Conservation (phyloP, 2,113 vertebrate genomes). For the Hemiprocne comata region DNA sequence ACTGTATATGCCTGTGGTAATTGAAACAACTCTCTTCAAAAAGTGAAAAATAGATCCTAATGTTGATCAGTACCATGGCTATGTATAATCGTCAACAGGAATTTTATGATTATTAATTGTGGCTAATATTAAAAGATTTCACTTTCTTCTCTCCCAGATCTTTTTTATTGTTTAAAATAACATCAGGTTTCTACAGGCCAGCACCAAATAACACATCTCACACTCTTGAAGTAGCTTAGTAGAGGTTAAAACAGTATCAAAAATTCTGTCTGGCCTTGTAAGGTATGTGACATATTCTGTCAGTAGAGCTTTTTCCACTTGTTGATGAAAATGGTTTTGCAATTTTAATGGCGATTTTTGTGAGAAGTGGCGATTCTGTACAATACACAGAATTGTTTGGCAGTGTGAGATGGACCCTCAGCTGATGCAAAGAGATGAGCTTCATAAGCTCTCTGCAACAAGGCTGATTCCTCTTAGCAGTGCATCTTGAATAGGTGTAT, state of each 20-base stretch:
- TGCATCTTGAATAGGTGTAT: not conserved
- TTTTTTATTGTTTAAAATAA: not conserved
- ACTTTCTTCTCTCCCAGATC: not conserved
- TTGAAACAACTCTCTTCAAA: not conserved
- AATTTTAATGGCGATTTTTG: not conserved
- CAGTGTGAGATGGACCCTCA: not conserved
- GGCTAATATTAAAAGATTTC: not conserved
- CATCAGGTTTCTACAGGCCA: not conserved
- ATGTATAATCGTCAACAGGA: not conserved
- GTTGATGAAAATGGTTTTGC: not conserved
- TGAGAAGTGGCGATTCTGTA: not conserved
- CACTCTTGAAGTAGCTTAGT: not conserved
- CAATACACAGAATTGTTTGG: not conserved
- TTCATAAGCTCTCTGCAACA: not conserved
- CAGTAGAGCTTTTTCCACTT: not conserved
- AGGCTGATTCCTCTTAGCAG: not conserved
- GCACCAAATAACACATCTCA: not conserved
- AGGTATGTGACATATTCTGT: not conserved
- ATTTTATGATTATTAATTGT: not conserved
- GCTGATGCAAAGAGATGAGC: not conserved
- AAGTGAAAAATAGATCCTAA: not conserved
- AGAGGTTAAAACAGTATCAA: not conserved
- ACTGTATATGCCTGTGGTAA: not conserved
- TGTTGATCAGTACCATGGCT: not conserved
- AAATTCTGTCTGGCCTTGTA: not conserved